Conservation (phyloP, 1,140 invertebrate species). For the Lordiphosa stackelbergi region DNA sequence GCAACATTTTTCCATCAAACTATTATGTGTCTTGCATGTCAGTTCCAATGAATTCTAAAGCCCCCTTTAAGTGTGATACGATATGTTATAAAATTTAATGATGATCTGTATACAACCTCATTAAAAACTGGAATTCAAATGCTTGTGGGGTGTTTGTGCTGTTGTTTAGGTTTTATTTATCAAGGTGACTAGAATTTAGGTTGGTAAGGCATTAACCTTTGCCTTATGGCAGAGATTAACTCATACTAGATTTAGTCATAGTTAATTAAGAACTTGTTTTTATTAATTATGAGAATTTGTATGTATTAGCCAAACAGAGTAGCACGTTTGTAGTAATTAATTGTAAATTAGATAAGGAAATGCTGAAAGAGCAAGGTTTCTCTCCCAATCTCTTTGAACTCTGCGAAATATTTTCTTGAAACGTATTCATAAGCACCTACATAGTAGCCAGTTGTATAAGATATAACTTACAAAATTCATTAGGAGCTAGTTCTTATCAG, state of each 20-base stretch:
- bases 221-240: not conserved
- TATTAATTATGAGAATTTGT: not conserved
- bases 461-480: conserved; percentile 29
- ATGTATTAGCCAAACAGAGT: conserved; percentile 1
- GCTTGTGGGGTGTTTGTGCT: conserved; percentile 36
- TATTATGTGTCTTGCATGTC: conserved; percentile 25
- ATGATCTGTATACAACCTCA: conserved; percentile 38
- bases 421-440: no score
- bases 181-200: conserved; percentile 31
- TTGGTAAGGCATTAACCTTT: conserved; percentile 16
- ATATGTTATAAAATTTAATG: conserved; percentile 25
- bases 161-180: conserved; percentile 10
- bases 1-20: conserved; percentile 26
- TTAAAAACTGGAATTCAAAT: conserved; percentile 47
- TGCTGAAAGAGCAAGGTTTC: no score
- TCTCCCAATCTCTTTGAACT: no score
- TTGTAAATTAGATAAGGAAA: no score
- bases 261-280: conserved; percentile 5
- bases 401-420: no score
- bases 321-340: no score
- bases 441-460: conserved; percentile 11
- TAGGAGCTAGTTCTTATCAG: conserved; percentile 24
- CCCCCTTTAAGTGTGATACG: conserved; percentile 20
- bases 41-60: conserved; percentile 45
- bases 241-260: not conserved